Evolutionary conservation across 2,797 vertebrate genomes (phyloP), one percentile per base, ranked within the genome.

Genomic region (Poecilia velifera): DNA sequence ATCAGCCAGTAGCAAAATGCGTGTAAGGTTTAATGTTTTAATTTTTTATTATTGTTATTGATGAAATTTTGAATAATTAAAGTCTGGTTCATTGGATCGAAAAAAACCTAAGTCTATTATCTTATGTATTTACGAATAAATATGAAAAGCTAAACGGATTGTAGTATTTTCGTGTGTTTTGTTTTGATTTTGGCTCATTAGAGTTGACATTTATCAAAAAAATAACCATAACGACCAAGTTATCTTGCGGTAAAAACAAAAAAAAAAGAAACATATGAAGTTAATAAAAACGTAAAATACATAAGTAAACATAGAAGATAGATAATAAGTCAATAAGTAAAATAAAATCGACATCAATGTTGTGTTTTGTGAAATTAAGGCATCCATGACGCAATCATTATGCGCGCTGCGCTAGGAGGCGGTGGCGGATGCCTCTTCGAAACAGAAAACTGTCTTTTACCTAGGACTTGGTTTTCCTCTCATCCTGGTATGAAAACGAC

Each of bases 371-470:
- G 28, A 46, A 28, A 8, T 28, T 16, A 46, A 16, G 2, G 43
- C 41, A 12, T 25, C 7, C 0, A 34, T 77, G 74, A 73, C 91
- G 92, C 93, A 92, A 94, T 94, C 90, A 86, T 9, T 10, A 16
- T 76, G 93, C 91, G 94, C 87, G 16, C 22, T 72, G 79, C 43
- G 14, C 51, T 53, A n/a, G 72, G 89, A 81, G 86, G 90, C 81
- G 90, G 86, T 82, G 87, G 90, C 92, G 25, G 90, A 91, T 91
- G 86, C 89, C 79, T 89, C 83, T 90, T 90, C 81, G 84, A 83
- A 88, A 88, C 76, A 89, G 74, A 43, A 39, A n/a, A 20, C 46
- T 79, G 78, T 85, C 47, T 62, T 89, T 72, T 77, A 4, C 76
- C 74, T 73, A 76, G 46, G 77, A 82, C 47, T 76, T 28, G 57